Evolutionary conservation across 1,140 invertebrate species (phyloP).

Genomic region (Atta texana): DNA sequence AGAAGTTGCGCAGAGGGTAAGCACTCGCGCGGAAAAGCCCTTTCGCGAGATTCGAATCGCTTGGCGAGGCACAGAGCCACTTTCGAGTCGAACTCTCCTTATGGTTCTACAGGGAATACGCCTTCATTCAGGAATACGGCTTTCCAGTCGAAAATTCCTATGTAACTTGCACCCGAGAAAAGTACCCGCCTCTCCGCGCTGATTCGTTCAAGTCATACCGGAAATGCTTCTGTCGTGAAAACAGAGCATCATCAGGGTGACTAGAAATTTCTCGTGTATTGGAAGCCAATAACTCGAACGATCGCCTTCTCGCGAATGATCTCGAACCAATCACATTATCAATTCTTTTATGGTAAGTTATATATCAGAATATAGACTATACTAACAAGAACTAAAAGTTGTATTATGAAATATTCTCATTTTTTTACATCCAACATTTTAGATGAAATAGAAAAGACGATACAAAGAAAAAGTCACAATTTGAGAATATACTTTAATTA

Average conservation of each 20-base stretch:
- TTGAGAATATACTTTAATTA: not conserved
- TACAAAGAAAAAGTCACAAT: not conserved
- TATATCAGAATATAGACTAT: not conserved
- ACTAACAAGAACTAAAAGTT: not conserved
- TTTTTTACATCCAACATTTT: not conserved
- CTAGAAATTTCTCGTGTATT: conserved; percentile 13
- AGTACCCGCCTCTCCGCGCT: conserved; percentile 31
- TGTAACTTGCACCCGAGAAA: conserved; percentile 16
- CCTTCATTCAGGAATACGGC: conserved; percentile 51
- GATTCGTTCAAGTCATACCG: conserved; percentile 40
- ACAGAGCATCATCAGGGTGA: conserved; percentile 33
- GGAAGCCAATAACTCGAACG: conserved; percentile 9
- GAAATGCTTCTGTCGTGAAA: conserved; percentile 36
- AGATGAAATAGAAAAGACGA: not conserved
- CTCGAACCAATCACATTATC: not conserved
- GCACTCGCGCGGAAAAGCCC: conserved; percentile 55
- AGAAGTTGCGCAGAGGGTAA: conserved; percentile 39
- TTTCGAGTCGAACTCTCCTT: conserved; percentile 54
- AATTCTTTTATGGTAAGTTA: conserved; percentile 9
- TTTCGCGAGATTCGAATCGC: conserved; percentile 59
- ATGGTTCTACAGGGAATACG: conserved; percentile 54
- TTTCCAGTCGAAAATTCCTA: conserved; percentile 42
- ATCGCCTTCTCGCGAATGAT: conserved; percentile 25
- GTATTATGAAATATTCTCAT: not conserved
- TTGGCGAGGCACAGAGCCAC: conserved; percentile 40